Percentiles rank a stretch among this genome's conserved stretches.
Evolutionary conservation across 2,113 vertebrate genomes (phyloP).

Genomic region (Cryptotis parvus): DNA sequence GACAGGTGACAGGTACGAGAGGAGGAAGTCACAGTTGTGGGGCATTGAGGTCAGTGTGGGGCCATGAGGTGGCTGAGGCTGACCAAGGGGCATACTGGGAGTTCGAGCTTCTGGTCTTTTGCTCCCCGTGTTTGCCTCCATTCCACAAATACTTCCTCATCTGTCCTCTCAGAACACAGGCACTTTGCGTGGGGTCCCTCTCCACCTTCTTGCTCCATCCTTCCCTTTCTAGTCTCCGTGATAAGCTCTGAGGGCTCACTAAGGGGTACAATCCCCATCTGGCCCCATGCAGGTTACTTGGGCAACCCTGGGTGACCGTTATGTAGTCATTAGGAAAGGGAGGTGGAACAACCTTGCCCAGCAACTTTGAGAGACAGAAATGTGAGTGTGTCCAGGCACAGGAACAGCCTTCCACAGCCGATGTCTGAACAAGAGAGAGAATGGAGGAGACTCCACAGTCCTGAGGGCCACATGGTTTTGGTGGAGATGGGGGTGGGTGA

Average conservation of each 20-base stretch:
- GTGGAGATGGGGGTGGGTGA: background rate
- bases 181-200: background rate
- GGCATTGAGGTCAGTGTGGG: background rate
- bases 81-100: background rate
- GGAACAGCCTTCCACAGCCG: too few relatives aligned
- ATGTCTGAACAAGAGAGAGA: background rate
- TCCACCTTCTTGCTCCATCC: background rate
- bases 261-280: background rate
- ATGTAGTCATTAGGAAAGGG: background rate
- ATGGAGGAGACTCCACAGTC: accelerated
- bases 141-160: accelerated
- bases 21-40: background rate
- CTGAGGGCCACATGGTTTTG: background rate
- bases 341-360: background rate
- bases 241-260: background rate
- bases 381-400: background rate
- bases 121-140: background rate
- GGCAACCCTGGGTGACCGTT: background rate
- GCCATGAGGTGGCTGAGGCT: background rate
- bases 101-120: too few relatives aligned
- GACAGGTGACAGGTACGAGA: background rate
- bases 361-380: background rate
- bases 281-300: background rate
- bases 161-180: background rate
- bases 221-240: background rate